Evolutionary conservation across 1,140 invertebrate species (phyloP), one percentile per base, ranked within the genome.

Genomic region (Mizuhopecten yessoensis): DNA sequence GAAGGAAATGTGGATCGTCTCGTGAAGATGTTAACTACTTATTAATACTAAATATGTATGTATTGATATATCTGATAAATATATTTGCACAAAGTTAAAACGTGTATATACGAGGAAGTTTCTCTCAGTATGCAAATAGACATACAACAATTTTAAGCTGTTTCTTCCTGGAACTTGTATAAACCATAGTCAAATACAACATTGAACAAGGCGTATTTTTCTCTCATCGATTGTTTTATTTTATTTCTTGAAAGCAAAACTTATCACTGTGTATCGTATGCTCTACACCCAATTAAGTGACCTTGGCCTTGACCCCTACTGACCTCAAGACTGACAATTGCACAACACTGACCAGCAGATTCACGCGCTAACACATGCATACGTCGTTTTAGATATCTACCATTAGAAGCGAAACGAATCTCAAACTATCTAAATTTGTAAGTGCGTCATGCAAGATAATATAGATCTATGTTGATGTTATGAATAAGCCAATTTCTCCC

Each of bases 321-420:
- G n/a, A 29, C 57, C 57, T n/a, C 17, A 49, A 49, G 45, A 49
- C 45, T 49, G 45, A 49, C 45, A 10, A 49, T 49, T 75, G 42
- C 42, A 75, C 57, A 75, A n/a, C 57, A 75, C 57, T 75, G 57
- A 75, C 23, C 57, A 75, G 57, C 57, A 75, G 57, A 75, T 75
- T n/a, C 57, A 75, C 57, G 57, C 57, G 20, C 57, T 75, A 75
- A 75, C 57, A 29, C 57, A 75, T 75, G 57, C 57, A 75, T 75
- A 75, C 57, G n/a, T 17, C 57, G 57, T n/a, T 75, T 75, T 45
- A 15, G 9, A 29, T 75, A 75, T 75, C n/a, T 75, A 75, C n/a
- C 57, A 75, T 75, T 75, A 75, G n/a, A 75, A 75, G 23, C 57
- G 42, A 17, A 45, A 29, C 1, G 3, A n/a, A 1, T 17, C 57